phyloP scores from a whole-genome alignment of 2,888 invertebrate species.

The Andrena bucephala region DNA sequence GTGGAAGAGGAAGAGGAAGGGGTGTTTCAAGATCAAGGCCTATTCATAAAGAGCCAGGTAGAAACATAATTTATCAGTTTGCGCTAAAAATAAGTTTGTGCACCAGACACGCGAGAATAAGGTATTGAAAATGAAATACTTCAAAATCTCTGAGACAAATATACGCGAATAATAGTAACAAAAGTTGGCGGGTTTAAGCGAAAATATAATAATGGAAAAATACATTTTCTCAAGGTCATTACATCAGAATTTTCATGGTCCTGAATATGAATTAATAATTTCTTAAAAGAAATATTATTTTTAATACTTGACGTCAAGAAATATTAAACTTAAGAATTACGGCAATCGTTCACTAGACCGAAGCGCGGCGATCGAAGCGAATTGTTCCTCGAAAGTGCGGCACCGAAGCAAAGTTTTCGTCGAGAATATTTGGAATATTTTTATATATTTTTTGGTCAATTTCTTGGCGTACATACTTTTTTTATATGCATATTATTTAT shows the following conservation, averaged over 20 bases:
- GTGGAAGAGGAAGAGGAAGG: constrained; percentile 73
- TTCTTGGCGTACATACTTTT: no score
- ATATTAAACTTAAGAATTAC: not conserved
- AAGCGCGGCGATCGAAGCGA: no score
- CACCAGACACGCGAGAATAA: no score
- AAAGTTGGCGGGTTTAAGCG: not conserved
- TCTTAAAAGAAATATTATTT: constrained; percentile 5
- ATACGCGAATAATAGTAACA: no score
- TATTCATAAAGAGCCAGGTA: constrained; percentile 83
- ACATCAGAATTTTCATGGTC: not conserved
- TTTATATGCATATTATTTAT: no score
- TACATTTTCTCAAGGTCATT: not conserved
- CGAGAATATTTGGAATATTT: no score
- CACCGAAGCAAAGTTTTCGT: no score
- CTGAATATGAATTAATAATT: not conserved
- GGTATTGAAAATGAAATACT: no score
- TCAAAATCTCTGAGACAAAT: no score
- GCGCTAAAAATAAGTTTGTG: not conserved
- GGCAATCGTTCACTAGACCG: no score
- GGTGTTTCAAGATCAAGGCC: constrained; percentile 73
- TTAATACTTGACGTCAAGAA: constrained; percentile 4
- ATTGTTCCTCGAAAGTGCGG: no score
- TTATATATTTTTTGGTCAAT: no score
- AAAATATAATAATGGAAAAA: constrained; percentile 15
- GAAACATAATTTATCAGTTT: constrained; percentile 38